Percentiles rank a stretch among this genome's conserved stretches.
These are phyloP conservation scores for Toxotes lorentzi DNA, from an alignment of 2,797 vertebrate species.

Conservation along the genomic window DNA sequence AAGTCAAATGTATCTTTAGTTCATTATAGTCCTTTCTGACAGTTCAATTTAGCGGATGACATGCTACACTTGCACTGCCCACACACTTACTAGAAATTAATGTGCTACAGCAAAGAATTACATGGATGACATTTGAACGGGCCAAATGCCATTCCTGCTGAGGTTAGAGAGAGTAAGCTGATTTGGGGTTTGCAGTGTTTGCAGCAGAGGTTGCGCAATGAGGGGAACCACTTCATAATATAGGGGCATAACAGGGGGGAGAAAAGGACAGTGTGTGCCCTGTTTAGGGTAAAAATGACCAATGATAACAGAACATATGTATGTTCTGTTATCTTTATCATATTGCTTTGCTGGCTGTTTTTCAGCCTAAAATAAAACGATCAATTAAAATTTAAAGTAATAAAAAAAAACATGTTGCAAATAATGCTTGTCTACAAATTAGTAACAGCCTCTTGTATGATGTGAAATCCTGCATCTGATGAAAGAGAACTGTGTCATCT, in stretches of 20 bases:
- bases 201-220: constrained; percentile 71
- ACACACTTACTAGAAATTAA: constrained; percentile 60
- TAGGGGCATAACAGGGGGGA: constrained; percentile 56
- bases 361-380: neutral
- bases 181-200: constrained; percentile 70
- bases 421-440: neutral
- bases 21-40: neutral
- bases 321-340: constrained; percentile 9
- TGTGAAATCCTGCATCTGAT: constrained; percentile 31
- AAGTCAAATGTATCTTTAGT: neutral
- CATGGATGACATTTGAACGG: constrained; percentile 70
- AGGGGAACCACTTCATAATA: constrained; percentile 69
- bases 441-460: neutral
- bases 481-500: constrained; percentile 59
- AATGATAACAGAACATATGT: constrained; percentile 14
- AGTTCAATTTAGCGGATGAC: constrained; percentile 15
- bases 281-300: constrained; percentile 22
- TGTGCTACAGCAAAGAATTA: constrained; percentile 66
- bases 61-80: constrained; percentile 41
- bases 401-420: neutral
- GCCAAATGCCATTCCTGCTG: constrained; percentile 75
- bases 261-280: constrained; percentile 40
- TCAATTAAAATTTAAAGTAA: neutral
- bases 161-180: constrained; percentile 67
- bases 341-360: neutral